Conservation (phyloP, 2,797 vertebrate species). For the Sylvilagus floridanus region DNA sequence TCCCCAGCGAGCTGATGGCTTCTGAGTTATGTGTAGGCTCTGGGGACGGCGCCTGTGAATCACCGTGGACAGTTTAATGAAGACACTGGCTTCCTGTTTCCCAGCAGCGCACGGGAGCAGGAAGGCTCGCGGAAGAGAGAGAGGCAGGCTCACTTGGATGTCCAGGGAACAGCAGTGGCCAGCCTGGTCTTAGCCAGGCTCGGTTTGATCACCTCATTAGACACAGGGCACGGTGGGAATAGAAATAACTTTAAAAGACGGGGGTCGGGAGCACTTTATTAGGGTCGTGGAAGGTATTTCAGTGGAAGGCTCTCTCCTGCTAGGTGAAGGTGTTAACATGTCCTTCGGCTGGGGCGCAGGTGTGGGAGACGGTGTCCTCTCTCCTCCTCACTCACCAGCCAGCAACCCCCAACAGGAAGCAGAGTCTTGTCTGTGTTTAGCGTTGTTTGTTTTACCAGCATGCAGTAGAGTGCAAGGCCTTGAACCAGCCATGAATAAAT, state of each 20-base stretch:
- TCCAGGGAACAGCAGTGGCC: too few relatives aligned
- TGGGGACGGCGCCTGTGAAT: slow-evolving; percentile 31
- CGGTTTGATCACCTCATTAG: neutral
- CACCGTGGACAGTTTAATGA: slow-evolving; percentile 33
- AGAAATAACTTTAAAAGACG: slow-evolving; percentile 52
- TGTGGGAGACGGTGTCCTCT: neutral
- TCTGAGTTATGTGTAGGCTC: slow-evolving; percentile 19
- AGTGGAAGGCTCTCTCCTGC: neutral
- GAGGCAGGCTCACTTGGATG: neutral
- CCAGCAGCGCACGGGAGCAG: neutral
- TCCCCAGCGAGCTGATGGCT: neutral
- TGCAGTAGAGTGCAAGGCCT: neutral
- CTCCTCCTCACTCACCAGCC: neutral
- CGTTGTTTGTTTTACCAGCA: neutral
- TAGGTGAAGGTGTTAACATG: neutral
- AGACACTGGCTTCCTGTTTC: neutral
- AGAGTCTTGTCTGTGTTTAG: neutral
- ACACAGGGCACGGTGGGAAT: neutral
- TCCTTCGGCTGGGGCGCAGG: neutral
- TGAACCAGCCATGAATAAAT: neutral
- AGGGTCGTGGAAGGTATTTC: neutral
- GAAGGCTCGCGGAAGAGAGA: neutral
- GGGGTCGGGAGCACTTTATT: neutral
- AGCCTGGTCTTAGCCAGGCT: neutral
- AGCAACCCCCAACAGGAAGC: neutral